phyloP scores from a whole-genome alignment of 2,113 vertebrate genomes.

The Calidris pygmaea region DNA sequence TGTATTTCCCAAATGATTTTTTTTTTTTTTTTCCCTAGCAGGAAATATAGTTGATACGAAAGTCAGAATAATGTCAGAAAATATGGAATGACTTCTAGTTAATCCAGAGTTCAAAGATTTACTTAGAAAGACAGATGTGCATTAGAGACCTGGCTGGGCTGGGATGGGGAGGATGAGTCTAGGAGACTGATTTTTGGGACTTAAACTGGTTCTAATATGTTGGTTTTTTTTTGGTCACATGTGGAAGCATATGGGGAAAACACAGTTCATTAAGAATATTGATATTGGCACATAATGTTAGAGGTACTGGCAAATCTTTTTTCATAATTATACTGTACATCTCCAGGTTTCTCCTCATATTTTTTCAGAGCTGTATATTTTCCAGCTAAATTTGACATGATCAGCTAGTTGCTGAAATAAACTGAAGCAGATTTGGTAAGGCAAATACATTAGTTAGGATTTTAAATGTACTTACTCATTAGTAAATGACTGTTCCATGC shows the following conservation, averaged over 20 bases:
- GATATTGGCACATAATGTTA: neutral
- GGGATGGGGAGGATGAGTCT: neutral
- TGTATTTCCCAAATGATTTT: neutral
- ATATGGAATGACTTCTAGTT: neutral
- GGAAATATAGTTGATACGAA: neutral
- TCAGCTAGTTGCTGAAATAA: neutral
- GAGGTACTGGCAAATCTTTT: constrained; percentile 15
- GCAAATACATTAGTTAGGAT: neutral
- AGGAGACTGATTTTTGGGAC: neutral
- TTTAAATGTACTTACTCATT: neutral
- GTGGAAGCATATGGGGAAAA: neutral
- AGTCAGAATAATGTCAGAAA: neutral
- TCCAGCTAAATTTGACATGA: neutral
- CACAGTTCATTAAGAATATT: neutral
- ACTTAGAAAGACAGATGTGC: neutral
- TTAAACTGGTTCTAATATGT: neutral
- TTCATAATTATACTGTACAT: constrained; percentile 34
- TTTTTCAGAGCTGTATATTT: constrained; percentile 6
- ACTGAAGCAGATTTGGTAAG: neutral
- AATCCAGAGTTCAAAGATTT: neutral
- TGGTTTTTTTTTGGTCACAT: neutral
- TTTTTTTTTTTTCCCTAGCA: neutral
- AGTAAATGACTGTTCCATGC: neutral
- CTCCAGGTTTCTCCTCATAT: neutral
- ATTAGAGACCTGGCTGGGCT: neutral